Evolutionary conservation across 1,140 invertebrate genomes (phyloP).

Genomic region (Cotesia typhae): DNA sequence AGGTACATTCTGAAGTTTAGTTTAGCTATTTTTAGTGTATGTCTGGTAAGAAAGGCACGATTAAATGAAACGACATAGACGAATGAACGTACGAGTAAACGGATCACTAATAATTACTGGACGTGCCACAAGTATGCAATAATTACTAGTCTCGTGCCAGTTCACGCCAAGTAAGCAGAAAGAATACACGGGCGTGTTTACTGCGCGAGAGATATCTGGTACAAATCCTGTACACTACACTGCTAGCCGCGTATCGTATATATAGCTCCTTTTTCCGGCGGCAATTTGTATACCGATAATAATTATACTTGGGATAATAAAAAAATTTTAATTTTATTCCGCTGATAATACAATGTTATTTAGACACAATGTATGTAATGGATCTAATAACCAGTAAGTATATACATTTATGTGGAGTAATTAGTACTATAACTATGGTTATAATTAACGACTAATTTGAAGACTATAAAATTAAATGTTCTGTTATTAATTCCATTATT

Average conservation of each 20-base stretch:
- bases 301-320: constrained; percentile 15
- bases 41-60: constrained; percentile 2
- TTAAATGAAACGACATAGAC: not conserved
- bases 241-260: too few species aligned
- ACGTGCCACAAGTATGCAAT: constrained; percentile 51
- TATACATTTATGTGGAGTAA: too few species aligned
- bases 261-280: constrained; percentile 24
- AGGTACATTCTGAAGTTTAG: too few species aligned
- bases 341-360: too few species aligned
- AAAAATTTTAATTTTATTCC: not conserved
- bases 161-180: constrained; percentile 45
- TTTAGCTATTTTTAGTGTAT: not conserved
- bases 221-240: too few species aligned
- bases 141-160: constrained; percentile 48
- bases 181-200: constrained; percentile 30
- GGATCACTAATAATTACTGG: constrained; percentile 51
- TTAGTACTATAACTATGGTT: too few species aligned
- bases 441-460: too few species aligned
- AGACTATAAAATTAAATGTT: too few species aligned
- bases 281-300: constrained; percentile 10
- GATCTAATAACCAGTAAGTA: too few species aligned
- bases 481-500: too few species aligned
- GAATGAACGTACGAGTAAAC: constrained; percentile 30
- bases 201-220: constrained; percentile 1
- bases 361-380: too few species aligned